Evolutionary conservation across 1,140 invertebrate genomes (phyloP).

Genomic region (Solenopsis invicta): DNA sequence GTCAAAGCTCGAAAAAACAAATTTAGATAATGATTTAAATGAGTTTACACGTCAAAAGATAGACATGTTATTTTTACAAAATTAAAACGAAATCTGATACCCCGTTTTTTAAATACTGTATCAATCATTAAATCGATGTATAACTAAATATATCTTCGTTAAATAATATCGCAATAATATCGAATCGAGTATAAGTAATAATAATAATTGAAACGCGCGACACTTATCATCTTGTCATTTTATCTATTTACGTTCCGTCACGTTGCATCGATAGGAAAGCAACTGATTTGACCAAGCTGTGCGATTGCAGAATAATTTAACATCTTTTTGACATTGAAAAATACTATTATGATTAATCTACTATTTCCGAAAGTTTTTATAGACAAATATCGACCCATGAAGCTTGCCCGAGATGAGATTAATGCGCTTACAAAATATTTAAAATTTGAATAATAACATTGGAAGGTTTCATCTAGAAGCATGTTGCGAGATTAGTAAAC

Average conservation of each 20-base stretch:
- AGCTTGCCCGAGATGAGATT: neutral
- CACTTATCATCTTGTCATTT: slow-evolving; percentile 10
- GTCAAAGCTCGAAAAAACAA: neutral
- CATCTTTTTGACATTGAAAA: neutral
- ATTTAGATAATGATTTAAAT: neutral
- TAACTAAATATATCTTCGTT: neutral
- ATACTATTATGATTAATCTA: neutral
- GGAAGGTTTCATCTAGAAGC: neutral
- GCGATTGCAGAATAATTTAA: slow-evolving; percentile 2
- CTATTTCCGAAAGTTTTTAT: neutral
- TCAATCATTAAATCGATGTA: neutral
- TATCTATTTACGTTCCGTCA: slow-evolving; percentile 30
- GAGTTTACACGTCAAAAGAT: neutral
- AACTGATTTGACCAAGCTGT: neutral
- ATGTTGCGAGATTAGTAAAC: slow-evolving; percentile 27
- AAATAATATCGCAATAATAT: neutral
- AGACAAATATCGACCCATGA: neutral
- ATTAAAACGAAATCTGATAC: neutral
- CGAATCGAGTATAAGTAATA: slow-evolving; percentile 53
- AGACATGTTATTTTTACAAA: neutral
- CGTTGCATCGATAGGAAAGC: slow-evolving; percentile 1
- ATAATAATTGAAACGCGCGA: neutral
- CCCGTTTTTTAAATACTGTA: neutral
- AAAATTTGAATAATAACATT: neutral
- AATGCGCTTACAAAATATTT: neutral